Conservation (phyloP, 2,113 vertebrate genomes). For the Miniopterus natalensis region DNA sequence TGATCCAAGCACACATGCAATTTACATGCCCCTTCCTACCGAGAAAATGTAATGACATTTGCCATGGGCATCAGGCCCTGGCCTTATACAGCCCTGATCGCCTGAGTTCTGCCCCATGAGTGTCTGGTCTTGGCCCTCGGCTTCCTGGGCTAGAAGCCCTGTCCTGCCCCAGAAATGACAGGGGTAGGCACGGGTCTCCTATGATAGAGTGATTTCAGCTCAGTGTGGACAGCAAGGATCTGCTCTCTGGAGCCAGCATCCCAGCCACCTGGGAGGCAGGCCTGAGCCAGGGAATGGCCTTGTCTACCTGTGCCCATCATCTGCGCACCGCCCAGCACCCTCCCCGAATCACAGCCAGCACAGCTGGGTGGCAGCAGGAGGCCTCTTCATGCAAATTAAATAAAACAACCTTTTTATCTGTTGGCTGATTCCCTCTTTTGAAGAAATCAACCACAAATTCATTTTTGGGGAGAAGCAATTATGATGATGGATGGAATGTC, state of each 20-base stretch:
- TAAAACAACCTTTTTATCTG: conserved; percentile 84
- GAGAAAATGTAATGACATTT: neutral
- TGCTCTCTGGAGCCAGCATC: neutral
- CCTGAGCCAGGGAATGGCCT: neutral
- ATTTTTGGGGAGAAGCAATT: conserved; percentile 84
- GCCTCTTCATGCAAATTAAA: conserved; percentile 83
- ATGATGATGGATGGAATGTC: conserved; percentile 82
- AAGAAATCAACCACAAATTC: conserved; percentile 84
- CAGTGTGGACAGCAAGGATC: neutral
- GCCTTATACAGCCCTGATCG: neutral
- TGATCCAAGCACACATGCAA: neutral
- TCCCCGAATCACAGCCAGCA: neutral
- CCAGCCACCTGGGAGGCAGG: neutral
- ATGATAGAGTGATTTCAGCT: neutral
- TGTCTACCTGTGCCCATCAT: neutral
- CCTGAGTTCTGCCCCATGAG: neutral
- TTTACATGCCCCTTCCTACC: neutral
- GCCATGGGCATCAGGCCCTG: neutral
- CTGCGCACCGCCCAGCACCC: fast-evolving
- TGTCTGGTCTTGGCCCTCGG: neutral
- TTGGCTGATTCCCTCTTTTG: conserved; percentile 84
- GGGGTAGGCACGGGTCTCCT: neutral
- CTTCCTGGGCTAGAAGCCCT: neutral
- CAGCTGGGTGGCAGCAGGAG: conserved; percentile 77
- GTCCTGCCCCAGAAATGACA: neutral